Base-by-base conservation (phyloP, 2,888 invertebrate species). In the Andrena dorsata region DNA sequence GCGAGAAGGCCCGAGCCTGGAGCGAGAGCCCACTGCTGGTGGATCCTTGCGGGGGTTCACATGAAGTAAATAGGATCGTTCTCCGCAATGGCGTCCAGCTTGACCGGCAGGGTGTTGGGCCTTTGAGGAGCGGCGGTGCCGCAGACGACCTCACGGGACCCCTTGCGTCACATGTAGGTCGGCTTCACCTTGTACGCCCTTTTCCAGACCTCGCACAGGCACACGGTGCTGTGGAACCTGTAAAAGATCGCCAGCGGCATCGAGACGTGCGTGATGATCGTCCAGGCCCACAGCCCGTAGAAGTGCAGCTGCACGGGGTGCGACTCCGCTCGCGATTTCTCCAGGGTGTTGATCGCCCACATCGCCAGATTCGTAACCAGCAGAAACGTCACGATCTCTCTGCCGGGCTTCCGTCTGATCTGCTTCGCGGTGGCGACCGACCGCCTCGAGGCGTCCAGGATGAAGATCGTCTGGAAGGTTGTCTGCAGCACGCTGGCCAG, bases 161-260 rank as follows among this genome's bases (percentile, higher is more conserved):
- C 90, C 91, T 90, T 92, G 86, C 93, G 94, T 95, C 97, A 97
- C 97, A 97, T 97, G 92, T 97, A 97, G 91, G 97, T 96, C 1
- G 97, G 97, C 92, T 98, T 98, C 92, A 97, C 97, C 94, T 98
- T 98, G 94, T 98, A 99, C 7, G 98, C 98, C 88, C 97, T 95
- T 94, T 98, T 98, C 99, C 98, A 99, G 90, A 99, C 98, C 94
- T 98, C 98, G 94, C 98, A 98, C 78, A 99, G 95, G 92, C 98
- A 98, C 1, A 99, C 98, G 0, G 98, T 98, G 60, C 98, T 98
- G 93, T 98, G 98, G 94, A 98, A 98, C 80, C 98, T 95, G 94
- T 98, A 98, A 94, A 98, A 98, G 83, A 98, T 98, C 0, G 98
- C 98, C 61, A 96, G 90, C 0, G 98, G 98, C 97, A 98, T 98